Base-by-base conservation (phyloP, 2,888 invertebrate genomes). In the Pterobdella sp. region DNA sequence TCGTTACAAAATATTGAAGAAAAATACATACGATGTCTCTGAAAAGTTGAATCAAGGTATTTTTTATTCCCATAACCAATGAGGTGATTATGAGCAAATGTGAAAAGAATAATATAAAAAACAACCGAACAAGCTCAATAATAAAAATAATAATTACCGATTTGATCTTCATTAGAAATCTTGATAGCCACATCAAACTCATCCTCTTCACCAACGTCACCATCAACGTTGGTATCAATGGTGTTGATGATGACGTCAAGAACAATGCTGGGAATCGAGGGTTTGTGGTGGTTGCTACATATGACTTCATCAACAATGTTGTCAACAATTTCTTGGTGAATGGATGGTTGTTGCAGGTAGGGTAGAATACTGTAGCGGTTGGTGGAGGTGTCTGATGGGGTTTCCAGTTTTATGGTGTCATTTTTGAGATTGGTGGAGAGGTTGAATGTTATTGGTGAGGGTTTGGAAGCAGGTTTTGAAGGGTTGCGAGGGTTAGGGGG, bases 231-330 rank as follows among this genome's bases (percentile, higher is more conserved):
- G 3, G 49, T 56, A 52, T 52, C 63, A n/a, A 71, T 71, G 63
- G 63, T 71, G 26, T 52, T 56, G 56, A 71, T 52, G 36, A 71
- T 35, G 4, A 63, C 63, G 71, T 71, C 71, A 32, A 63, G 63
- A 10, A 71, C 71, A 1, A 71, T 52, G 4, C 60, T 31, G n/a
- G 71, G 71, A 56, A 71, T 60, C 1, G 71, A 71, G 0, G 71
- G 71, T 29, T 71, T 71, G 7, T 29, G 14, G 7, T 60, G 18
- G 31, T 49, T 52, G 10, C 34, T 63, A 0, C 10, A 35, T 0
- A 71, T 63, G 35, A 71, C 71, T 32, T 71, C 71, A 26, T 71
- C 71, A 1, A 71, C 26, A n/a, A 71, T 49, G 35, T 14, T 22
- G 22, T 56, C 10, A 22, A 56, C 60, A 4, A 56, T 14, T 26